Evolutionary conservation across 2,888 invertebrate genomes (phyloP).

Genomic region (Pasiphila rectangulata): DNA sequence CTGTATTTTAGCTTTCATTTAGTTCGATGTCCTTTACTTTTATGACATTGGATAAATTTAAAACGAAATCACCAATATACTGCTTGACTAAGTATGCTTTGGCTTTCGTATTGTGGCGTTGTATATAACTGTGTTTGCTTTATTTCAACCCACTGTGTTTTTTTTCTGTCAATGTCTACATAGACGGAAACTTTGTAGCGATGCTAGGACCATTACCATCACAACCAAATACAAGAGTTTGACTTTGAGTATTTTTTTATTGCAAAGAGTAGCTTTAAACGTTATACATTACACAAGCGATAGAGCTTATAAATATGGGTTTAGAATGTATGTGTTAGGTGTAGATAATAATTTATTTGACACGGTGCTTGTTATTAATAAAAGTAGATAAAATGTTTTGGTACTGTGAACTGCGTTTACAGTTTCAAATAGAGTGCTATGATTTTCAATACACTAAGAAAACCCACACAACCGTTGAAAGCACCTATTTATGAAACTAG

Average conservation of each 20-base stretch:
- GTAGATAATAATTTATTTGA: constrained; percentile 42
- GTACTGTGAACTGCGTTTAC: constrained; percentile 21
- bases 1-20: constrained; percentile 59
- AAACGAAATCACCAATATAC: constrained; percentile 53
- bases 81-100: constrained; percentile 72
- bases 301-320: constrained; percentile 45
- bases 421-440: constrained; percentile 22
- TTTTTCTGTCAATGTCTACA: constrained; percentile 55
- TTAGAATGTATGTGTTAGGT: constrained; percentile 46
- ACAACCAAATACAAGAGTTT: constrained; percentile 74
- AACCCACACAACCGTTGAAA: constrained; percentile 11
- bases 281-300: constrained; percentile 51
- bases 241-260: constrained; percentile 76
- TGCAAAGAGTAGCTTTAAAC: constrained; percentile 56
- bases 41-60: constrained; percentile 46
- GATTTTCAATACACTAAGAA: constrained; percentile 7
- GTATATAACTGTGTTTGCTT: constrained; percentile 65
- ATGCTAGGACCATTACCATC: constrained; percentile 70
- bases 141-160: constrained; percentile 62
- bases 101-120: constrained; percentile 76
- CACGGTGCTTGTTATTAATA: constrained; percentile 48
- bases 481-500: constrained; percentile 21
- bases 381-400: constrained; percentile 23
- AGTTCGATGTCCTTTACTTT: constrained; percentile 48
- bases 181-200: constrained; percentile 56